Base-by-base conservation (phyloP, 2,797 vertebrate genomes). In the Tachyglossus aculeatus region DNA sequence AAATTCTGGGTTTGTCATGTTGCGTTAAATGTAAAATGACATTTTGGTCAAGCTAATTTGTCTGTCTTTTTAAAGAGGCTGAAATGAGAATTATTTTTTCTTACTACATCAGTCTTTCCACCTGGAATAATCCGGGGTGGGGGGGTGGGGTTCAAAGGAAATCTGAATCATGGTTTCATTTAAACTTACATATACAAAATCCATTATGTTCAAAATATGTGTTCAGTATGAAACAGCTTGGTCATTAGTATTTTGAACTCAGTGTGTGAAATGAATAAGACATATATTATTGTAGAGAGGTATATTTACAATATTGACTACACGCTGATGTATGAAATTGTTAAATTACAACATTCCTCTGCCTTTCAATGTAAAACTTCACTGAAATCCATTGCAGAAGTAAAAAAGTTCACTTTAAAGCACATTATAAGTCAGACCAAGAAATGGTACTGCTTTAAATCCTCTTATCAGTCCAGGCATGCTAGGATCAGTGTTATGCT, bases 391-490 rank as follows among this genome's bases (percentile, higher is more conserved):
- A 70, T 74, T 41, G 52, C 18, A 69, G n/a, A 52, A 16, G n/a
- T 38, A 15, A 22, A 39, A 4, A 37, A 65, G 57, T 52, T 64
- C 33, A 59, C 45, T 29, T 31, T 48, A 54, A 68, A 79, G 67
- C 43, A 54, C 50, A 71, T 32, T 58, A 64, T 45, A 61, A 57
- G 43, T 53, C 45, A n/a, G n/a, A n/a, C n/a, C n/a, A 48, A 59
- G 63, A 37, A 40, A 65, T 54, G 67, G 53, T 41, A 62, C n/a
- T 39, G 38, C 59, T 67, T 71, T 51, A 63, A 76, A 41, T 45
- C 60, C 68, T 80, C 65, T 74, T 60, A 76, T 58, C 40, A 67
- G 21, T 70, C 9, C 51, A 70, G 61, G 71, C 65, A 37, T 34
- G 51, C 38, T 66, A 69, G 44, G 32, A 76, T 68, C 51, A 59